Conservation (phyloP, 2,888 invertebrate genomes). For the Thymelicus lineola region DNA sequence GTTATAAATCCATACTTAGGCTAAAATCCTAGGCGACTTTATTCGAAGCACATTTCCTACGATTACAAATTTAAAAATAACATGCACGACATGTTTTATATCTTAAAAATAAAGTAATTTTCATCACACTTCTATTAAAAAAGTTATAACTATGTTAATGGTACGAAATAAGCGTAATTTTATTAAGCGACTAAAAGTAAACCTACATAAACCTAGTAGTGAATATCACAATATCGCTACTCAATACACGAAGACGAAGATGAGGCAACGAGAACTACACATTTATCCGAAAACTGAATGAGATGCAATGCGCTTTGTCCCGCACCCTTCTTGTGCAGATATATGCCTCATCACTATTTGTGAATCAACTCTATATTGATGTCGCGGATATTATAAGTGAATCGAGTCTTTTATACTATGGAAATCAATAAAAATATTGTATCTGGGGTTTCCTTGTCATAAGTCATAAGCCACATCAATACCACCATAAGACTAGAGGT, state of each 20-base stretch:
- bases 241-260: constrained; percentile 61
- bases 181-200: constrained; percentile 54
- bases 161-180: constrained; percentile 46
- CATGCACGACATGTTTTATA: constrained; percentile 13
- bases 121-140: constrained; percentile 24
- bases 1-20: constrained; percentile 50
- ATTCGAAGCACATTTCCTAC: constrained; percentile 58
- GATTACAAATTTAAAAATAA: constrained; percentile 16
- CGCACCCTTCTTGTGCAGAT: background rate
- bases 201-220: constrained; percentile 63
- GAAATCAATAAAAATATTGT: constrained; percentile 6
- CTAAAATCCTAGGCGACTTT: constrained; percentile 67
- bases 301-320: constrained; percentile 48
- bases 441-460: constrained; percentile 27
- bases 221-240: constrained; percentile 79
- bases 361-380: constrained; percentile 14
- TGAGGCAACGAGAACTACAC: constrained; percentile 61
- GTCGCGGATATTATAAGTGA: background rate
- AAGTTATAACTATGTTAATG: constrained; percentile 47
- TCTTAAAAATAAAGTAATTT: constrained; percentile 17
- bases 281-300: constrained; percentile 51
- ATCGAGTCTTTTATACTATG: constrained; percentile 2
- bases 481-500: constrained; percentile 14
- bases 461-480: constrained; percentile 23
- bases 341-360: constrained; percentile 35